Percentiles rank a stretch among this genome's conserved stretches.
These are phyloP conservation scores for Gorsachius goisagi DNA, from an alignment of 2,113 vertebrate species.

Conservation along the genomic window DNA sequence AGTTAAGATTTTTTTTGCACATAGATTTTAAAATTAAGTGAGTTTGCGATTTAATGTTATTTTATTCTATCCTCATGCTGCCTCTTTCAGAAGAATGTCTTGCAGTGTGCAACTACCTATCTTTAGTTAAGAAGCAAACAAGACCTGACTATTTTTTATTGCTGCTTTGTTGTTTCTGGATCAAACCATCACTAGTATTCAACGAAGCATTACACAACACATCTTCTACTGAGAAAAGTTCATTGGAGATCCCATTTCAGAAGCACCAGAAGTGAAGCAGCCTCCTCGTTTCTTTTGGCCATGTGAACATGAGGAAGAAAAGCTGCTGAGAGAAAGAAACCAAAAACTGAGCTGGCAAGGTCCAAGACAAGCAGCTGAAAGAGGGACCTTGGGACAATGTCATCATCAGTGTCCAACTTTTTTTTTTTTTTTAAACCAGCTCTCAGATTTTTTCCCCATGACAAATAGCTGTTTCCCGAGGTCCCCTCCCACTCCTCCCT, in stretches of 20 bases:
- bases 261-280: background rate
- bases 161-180: background rate
- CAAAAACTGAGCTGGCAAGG: conserved; percentile 11
- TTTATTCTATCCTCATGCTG: background rate
- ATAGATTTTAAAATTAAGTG: background rate
- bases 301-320: background rate
- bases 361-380: conserved; percentile 24
- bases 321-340: background rate
- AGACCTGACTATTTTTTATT: background rate
- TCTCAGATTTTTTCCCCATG: conserved; percentile 20
- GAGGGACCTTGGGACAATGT: background rate
- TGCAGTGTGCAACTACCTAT: background rate
- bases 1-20: background rate
- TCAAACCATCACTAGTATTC: background rate
- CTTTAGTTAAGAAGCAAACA: background rate
- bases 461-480: background rate
- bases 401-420: background rate
- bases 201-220: background rate
- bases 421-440: background rate
- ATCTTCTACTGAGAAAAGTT: background rate
- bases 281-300: background rate
- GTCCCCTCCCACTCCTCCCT: conserved; percentile 11
- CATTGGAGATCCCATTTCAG: background rate
- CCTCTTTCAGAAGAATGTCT: background rate
- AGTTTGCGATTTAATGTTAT: background rate